Evolutionary conservation across 2,113 vertebrate species (phyloP).

Genomic region (Oceanites oceanicus): DNA sequence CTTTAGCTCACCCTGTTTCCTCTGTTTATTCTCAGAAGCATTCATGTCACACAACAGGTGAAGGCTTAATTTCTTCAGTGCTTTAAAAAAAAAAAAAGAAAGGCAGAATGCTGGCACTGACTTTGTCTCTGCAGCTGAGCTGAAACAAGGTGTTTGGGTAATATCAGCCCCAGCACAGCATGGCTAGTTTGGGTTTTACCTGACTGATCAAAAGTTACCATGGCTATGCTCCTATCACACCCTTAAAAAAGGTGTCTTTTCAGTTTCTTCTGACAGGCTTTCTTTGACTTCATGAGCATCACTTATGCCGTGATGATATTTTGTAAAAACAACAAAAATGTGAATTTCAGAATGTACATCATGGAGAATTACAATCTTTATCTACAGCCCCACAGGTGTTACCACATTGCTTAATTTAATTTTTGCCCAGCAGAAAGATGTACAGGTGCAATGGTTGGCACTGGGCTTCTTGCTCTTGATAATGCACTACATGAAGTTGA

Average conservation of each 20-base stretch:
- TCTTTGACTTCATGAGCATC: not conserved
- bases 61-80: not conserved
- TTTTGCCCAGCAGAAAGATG: not conserved
- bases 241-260: not conserved
- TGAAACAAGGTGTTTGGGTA: not conserved
- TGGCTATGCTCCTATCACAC: not conserved
- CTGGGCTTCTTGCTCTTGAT: not conserved
- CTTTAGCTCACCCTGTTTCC: not conserved
- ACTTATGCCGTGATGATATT: not conserved
- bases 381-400: fast-evolving
- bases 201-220: not conserved
- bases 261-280: not conserved
- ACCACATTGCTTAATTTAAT: not conserved
- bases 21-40: not conserved
- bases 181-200: not conserved
- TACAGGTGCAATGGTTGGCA: not conserved
- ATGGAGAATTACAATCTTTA: not conserved
- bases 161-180: not conserved
- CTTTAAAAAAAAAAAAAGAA: not conserved
- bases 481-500: not conserved
- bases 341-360: not conserved
- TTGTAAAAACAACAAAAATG: not conserved
- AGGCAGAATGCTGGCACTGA: not conserved
- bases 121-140: not conserved
- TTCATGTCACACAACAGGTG: not conserved